Conservation (phyloP, 2,797 vertebrate species). For the Acanthopagrus latus region DNA sequence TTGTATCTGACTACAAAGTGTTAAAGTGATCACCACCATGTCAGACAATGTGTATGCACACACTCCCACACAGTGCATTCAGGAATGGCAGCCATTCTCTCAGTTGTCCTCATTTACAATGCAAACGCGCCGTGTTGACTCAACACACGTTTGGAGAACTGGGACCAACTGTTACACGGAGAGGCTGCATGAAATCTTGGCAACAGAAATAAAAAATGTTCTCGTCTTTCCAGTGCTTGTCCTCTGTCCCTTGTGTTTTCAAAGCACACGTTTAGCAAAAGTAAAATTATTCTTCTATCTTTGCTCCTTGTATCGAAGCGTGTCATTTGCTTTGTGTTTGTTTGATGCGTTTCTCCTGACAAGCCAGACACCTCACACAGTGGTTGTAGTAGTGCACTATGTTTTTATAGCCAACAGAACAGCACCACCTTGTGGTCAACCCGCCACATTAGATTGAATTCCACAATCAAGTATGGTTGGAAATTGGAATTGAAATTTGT, state of each 20-base stretch:
- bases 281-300: neutral
- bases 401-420: neutral
- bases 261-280: neutral
- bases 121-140: slow-evolving; percentile 30
- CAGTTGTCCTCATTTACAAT: slow-evolving; percentile 26
- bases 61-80: slow-evolving; percentile 4
- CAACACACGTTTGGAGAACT: neutral
- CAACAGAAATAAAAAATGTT: neutral
- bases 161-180: slow-evolving; percentile 1
- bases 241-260: neutral
- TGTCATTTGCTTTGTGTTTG: neutral
- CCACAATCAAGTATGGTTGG: neutral
- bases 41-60: slow-evolving; percentile 48
- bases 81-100: slow-evolving; percentile 38
- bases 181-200: neutral
- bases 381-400: neutral
- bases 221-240: neutral
- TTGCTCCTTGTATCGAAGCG: neutral
- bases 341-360: neutral
- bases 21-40: slow-evolving; percentile 44
- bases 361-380: neutral
- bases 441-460: neutral
- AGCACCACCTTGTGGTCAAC: slow-evolving; percentile 20
- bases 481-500: neutral
- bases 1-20: slow-evolving; percentile 42